Conservation (phyloP, 2,797 vertebrate species). For the Platalea minor region DNA sequence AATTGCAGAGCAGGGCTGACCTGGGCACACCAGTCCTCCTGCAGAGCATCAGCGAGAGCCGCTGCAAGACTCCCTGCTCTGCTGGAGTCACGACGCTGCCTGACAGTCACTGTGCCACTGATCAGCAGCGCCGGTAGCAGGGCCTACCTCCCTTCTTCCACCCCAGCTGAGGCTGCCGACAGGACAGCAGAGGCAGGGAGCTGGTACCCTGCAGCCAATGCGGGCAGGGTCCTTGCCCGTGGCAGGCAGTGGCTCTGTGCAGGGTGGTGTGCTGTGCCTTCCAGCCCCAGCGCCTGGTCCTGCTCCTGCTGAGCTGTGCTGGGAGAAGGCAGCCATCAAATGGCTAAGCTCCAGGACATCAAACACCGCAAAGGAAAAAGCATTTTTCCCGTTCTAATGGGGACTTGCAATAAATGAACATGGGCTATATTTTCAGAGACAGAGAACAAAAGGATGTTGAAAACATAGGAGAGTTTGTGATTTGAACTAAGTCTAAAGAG, state of each 20-base stretch:
- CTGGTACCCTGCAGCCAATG: background rate
- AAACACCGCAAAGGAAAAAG: background rate
- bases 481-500: background rate
- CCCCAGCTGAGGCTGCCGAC: rapidly evolving
- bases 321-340: background rate
- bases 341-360: background rate
- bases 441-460: background rate
- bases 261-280: background rate
- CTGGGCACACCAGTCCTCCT: background rate
- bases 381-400: background rate
- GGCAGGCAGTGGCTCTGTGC: background rate
- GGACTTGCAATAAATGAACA: background rate
- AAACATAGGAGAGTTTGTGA: background rate
- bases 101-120: background rate
- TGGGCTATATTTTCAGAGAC: background rate
- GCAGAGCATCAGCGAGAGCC: background rate
- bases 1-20: background rate
- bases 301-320: background rate
- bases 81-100: background rate
- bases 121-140: background rate
- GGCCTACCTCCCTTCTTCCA: background rate
- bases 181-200: background rate
- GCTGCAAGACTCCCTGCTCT: background rate
- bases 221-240: background rate
- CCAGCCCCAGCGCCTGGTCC: background rate